Percentiles rank a stretch among this genome's conserved stretches.
phyloP scores from a whole-genome alignment of 2,888 invertebrate species.

The Drosophila ustulata region DNA sequence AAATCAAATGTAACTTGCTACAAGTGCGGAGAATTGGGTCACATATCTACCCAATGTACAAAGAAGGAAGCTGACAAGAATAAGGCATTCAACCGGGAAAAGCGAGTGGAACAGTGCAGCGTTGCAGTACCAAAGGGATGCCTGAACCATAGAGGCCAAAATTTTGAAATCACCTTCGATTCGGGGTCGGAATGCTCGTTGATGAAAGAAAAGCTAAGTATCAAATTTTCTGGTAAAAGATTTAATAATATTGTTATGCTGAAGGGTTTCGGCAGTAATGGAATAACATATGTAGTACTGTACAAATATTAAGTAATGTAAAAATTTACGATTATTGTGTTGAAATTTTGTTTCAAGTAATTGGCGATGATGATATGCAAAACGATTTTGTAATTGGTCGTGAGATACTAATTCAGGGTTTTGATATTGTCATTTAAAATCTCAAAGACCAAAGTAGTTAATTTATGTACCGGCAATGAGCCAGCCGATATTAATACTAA shows the following conservation, averaged over 20 bases:
- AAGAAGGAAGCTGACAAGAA: conserved; percentile 16
- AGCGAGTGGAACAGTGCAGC: conserved; percentile 29
- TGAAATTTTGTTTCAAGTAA: conserved; percentile 13
- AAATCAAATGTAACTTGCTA: conserved; percentile 33
- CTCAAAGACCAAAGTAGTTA: neutral
- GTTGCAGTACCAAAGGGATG: conserved; percentile 35
- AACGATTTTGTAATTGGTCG: conserved; percentile 11
- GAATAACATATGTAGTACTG: conserved; percentile 34
- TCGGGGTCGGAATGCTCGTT: conserved; percentile 33
- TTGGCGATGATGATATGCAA: conserved; percentile 16
- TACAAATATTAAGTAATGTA: conserved; percentile 25
- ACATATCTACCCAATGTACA: conserved; percentile 28
- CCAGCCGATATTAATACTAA: conserved; percentile 10
- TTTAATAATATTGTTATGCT: conserved; percentile 37
- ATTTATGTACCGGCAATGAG: conserved; percentile 6
- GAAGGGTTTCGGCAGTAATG: conserved; percentile 29
- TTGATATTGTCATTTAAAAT: conserved; percentile 19
- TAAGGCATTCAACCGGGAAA: conserved; percentile 27
- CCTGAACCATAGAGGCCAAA: conserved; percentile 28
- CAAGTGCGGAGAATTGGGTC: conserved; percentile 29
- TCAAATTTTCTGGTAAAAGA: conserved; percentile 31
- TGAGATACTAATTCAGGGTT: conserved; percentile 15
- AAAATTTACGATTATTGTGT: conserved; percentile 15
- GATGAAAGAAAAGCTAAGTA: conserved; percentile 35
- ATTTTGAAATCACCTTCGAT: conserved; percentile 37